Base-by-base conservation (phyloP, 2,888 invertebrate species). In the Cephus pygmeus region DNA sequence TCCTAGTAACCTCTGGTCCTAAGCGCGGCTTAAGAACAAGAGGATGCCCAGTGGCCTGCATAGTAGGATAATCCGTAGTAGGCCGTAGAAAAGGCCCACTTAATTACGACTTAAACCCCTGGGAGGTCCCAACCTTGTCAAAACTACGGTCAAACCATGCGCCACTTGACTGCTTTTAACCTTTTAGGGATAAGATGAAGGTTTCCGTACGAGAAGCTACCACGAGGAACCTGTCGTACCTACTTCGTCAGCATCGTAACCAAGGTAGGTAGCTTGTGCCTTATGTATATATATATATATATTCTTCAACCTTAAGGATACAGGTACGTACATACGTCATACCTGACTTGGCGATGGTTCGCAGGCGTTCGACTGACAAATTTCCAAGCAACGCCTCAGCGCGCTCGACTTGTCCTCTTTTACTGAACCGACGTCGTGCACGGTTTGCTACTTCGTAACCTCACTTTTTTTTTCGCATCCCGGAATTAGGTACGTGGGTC, bases 41-140 rank as follows among this genome's bases (percentile, higher is more conserved):
- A 34, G 74, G 35, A 74, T 34, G 34, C 12, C 74, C 36, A 30
- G 23, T 34, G 23, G 74, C 34, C 12, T 74, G 74, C 36, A 30
- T n/a, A 35, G 75, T 30, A 69, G 77, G 69, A 80, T 86, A 86
- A 87, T 84, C 85, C 83, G 71, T 73, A 73, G 75, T 77, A 34
- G 81, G 76, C 79, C 73, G 76, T 56, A 75, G 79, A 82, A 77
- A 40, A 76, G 79, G 79, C 73, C 79, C 77, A 81, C 85, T 86
- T 88, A 88, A 88, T 89, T 88, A 85, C 84, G 81, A 82, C 82
- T 86, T 83, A 83, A 82, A 79, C 80, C 81, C 75, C 69, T 80
- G 81, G 86, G 83, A 84, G 85, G 84, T 84, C 83, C 36, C 76
- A 75, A 75, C 76, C 75, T 84, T 85, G 87, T 86, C 86, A 87